phyloP scores from a whole-genome alignment of 1,140 invertebrate genomes.

The Drosophila novamexicana region DNA sequence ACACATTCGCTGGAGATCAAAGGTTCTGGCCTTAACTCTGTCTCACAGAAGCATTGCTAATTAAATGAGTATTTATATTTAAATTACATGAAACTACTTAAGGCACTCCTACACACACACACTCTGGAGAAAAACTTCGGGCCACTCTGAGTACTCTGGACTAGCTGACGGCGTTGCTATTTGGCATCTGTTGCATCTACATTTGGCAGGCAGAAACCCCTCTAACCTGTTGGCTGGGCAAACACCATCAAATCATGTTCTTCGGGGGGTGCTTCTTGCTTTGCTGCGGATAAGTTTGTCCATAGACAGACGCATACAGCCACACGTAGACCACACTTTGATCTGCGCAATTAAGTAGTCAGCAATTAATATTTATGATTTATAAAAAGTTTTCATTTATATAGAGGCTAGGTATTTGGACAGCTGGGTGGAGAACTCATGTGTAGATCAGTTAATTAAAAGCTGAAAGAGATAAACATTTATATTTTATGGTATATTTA shows the following conservation, averaged over 20 bases:
- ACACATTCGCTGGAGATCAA: slow-evolving; percentile 78
- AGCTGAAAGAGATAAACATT: not conserved
- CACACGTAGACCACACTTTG: slow-evolving; percentile 8
- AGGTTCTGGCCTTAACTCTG: slow-evolving; percentile 48
- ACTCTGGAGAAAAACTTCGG: not conserved
- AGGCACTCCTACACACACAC: slow-evolving; percentile 10
- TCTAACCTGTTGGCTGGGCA: not conserved
- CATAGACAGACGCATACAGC: not conserved
- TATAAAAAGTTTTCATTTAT: slow-evolving; percentile 15
- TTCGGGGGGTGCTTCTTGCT: not conserved
- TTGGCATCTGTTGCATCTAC: slow-evolving; percentile 15
- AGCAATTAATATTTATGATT: not conserved
- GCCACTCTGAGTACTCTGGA: slow-evolving; percentile 12
- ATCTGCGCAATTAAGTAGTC: slow-evolving; percentile 19
- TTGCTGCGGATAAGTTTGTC: slow-evolving; percentile 9
- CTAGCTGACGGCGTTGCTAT: slow-evolving; percentile 27
- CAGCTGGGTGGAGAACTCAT: not conserved
- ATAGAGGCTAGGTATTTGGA: not conserved
- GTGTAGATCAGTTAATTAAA: slow-evolving; percentile 9
- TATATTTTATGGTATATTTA: no score
- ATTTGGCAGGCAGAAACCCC: slow-evolving; percentile 23
- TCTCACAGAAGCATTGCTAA: slow-evolving; percentile 71
- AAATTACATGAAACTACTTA: slow-evolving; percentile 80
- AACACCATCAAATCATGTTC: slow-evolving; percentile 18
- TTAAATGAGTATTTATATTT: slow-evolving; percentile 83